Evolutionary conservation across 1,140 invertebrate species (phyloP).

Genomic region (Bombus sibiricus): DNA sequence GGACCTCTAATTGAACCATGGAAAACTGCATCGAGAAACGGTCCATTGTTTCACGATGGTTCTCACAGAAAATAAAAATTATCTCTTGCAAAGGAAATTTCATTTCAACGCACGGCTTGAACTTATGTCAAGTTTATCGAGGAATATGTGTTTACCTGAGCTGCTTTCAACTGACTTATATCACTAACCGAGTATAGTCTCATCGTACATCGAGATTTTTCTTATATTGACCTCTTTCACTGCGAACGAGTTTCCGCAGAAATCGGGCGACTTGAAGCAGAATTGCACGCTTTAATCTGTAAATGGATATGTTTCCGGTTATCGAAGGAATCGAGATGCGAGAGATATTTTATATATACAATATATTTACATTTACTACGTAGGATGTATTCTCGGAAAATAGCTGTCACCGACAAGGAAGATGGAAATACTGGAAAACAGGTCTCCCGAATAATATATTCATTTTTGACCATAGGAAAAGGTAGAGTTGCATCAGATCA

Average conservation of each 20-base stretch:
- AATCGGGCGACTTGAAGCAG: neutral
- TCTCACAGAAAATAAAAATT: neutral
- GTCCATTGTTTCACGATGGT: conserved; percentile 10
- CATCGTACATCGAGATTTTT: neutral
- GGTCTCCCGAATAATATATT: too few species aligned
- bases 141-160: neutral
- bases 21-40: conserved; percentile 36
- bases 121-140: neutral
- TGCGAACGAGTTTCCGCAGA: neutral
- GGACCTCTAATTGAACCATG: conserved; percentile 53
- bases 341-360: neutral
- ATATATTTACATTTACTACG: neutral
- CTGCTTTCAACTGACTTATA: too few species aligned
- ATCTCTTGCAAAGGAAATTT: neutral
- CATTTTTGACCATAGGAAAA: too few species aligned
- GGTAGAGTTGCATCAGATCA: too few species aligned
- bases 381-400: too few species aligned
- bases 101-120: too few species aligned
- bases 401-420: too few species aligned
- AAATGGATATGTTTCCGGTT: neutral
- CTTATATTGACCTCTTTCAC: neutral
- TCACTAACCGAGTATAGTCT: too few species aligned
- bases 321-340: neutral
- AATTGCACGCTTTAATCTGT: neutral
- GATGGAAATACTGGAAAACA: too few species aligned